Base-by-base conservation (phyloP, 2,113 vertebrate genomes). In the Rhinopithecus roxellana region DNA sequence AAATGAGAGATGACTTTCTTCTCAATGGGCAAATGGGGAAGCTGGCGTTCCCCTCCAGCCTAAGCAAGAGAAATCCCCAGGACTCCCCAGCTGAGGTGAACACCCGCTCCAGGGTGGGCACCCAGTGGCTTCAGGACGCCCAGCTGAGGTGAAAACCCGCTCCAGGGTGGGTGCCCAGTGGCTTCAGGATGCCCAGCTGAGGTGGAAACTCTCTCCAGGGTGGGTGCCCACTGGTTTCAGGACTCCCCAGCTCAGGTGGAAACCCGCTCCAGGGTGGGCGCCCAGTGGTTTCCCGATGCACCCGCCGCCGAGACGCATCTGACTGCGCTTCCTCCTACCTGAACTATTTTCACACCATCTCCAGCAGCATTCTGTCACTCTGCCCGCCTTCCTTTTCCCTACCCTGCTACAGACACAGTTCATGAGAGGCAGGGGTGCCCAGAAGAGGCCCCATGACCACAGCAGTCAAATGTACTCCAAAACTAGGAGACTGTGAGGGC, bases 221-320 rank as follows among this genome's bases (percentile, higher is more conserved):
- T 52, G 16, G 1, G 52, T 0, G 1, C 16, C 16, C 16, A 1
- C 16, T 6, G 50, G 50, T 0, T 52, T 52, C 52, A 52, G 16
- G 52, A 52, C 0, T 0, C 52, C 52, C 55, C 55, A 38, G 22
- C 17, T 11, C 17, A 38, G 38, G 50, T 1, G 32, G 38, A 78
- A 69, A 4, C 13, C 25, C 4, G 17, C 11, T 7, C 43, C 12
- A 38, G 32, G 45, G 18, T 0, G 2, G 45, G 16, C 20, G 1
- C 45, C 80, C 61, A 30, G 11, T n/a, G 59, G 9, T 30, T 69
- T 74, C n/a, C 91, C 4, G 3, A 67, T 3, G 2, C 67, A 22
- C 20, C 38, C 2, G 12, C 23, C 38, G 1, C 0, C 12, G 6
- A 14, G 10, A 25, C 43, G 12, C 32, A 18, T 27, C 80, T 9